These are phyloP conservation scores for Scaptomyza cyrtandrae DNA, from an alignment of 2,888 invertebrate genomes.

Conservation along the genomic window DNA sequence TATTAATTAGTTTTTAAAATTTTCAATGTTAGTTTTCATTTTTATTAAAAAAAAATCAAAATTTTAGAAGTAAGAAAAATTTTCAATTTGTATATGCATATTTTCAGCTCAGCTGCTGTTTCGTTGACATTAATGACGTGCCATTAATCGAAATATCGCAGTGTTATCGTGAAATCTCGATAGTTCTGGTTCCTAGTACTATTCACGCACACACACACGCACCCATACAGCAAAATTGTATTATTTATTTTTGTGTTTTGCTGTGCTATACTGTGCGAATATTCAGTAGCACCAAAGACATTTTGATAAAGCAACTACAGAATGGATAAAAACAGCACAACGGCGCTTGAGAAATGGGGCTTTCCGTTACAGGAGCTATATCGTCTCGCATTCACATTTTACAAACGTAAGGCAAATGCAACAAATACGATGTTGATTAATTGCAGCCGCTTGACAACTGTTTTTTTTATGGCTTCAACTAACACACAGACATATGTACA, in stretches of 20 bases:
- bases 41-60: background rate
- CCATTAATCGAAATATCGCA: conserved; percentile 19
- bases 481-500: background rate
- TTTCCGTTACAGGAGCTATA: conserved; percentile 92
- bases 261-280: conserved; percentile 31
- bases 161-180: conserved; percentile 7
- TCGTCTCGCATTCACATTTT: conserved; percentile 94
- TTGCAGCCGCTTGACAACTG: background rate
- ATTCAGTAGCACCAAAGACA: conserved; percentile 36
- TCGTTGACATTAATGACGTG: conserved; percentile 6
- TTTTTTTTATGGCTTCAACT: conserved; percentile 47
- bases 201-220: conserved; percentile 14
- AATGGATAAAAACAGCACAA: conserved; percentile 27
- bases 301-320: conserved; percentile 1
- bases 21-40: background rate
- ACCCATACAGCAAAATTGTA: conserved; percentile 47
- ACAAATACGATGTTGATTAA: conserved; percentile 5
- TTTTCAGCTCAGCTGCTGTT: background rate
- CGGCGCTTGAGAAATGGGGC: conserved; percentile 87
- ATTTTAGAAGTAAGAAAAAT: too few relatives aligned
- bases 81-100: too few relatives aligned
- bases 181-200: conserved; percentile 5
- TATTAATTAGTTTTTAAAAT: background rate
- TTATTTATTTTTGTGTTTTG: conserved; percentile 74
- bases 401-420: conserved; percentile 91